phyloP scores from a whole-genome alignment of 1,140 invertebrate species.

The Drosophila ercepeae region DNA sequence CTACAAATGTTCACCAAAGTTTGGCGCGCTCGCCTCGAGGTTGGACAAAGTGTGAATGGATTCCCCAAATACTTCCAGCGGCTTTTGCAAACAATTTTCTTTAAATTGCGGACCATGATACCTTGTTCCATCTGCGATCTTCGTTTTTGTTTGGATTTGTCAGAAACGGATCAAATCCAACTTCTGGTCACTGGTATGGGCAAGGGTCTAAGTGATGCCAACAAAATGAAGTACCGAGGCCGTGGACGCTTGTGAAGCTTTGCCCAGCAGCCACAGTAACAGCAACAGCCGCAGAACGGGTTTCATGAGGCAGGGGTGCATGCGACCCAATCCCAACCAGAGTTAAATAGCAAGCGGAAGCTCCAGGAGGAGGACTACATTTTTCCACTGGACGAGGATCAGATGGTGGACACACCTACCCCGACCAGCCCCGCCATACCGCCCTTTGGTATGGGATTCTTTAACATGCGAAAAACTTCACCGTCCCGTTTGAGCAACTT shows the following conservation, averaged over 20 bases:
- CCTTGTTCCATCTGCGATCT: constrained; percentile 93
- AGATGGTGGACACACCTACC: constrained; percentile 80
- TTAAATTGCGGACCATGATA: constrained; percentile 92
- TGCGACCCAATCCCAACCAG: constrained; percentile 51
- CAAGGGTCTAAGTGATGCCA: constrained; percentile 87
- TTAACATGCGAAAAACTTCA: constrained; percentile 75
- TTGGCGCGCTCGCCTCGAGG: constrained; percentile 89
- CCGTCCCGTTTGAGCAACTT: constrained; percentile 59
- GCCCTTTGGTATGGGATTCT: constrained; percentile 71
- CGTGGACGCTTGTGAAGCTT: constrained; percentile 77
- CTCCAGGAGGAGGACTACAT: constrained; percentile 86
- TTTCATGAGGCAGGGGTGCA: constrained; percentile 49
- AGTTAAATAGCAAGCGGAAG: constrained; percentile 64
- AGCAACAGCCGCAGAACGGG: constrained; percentile 64
- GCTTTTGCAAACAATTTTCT: constrained; percentile 90
- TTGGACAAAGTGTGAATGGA: constrained; percentile 86
- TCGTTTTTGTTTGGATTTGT: constrained; percentile 91
- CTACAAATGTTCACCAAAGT: constrained; percentile 95
- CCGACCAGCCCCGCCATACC: constrained; percentile 67
- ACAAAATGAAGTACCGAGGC: constrained; percentile 84
- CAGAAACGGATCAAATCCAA: constrained; percentile 96
- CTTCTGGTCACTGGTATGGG: constrained; percentile 91
- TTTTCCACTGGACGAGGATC: constrained; percentile 90
- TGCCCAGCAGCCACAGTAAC: constrained; percentile 38
- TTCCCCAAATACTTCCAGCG: constrained; percentile 86